Evolutionary conservation across 2,888 invertebrate species (phyloP), one percentile per base, ranked within the genome.

Genomic region (Drosophila bunnanda): DNA sequence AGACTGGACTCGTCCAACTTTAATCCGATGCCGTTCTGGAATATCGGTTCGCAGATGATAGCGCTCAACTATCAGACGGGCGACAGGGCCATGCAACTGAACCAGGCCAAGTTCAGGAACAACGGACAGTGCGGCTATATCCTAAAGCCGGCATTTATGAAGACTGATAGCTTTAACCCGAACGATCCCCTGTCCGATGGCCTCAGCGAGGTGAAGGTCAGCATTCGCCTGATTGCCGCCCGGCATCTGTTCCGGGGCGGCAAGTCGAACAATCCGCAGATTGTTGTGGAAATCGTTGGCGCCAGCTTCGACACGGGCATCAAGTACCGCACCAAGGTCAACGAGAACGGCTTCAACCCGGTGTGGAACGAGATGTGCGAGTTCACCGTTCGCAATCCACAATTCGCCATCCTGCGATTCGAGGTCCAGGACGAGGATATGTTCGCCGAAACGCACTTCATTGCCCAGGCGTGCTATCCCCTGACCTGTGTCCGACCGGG

Each of bases 1-100:
- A 94, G 99, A 55, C 95, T 99, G 60, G 99, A 99, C 90, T 99
- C 99, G 0, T 98, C 98, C 0, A 99, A 99, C 93, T 99, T 98
- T 92, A 97, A 97, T 93, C 99, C 99, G 0, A 94, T 97, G 8
- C 95, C 96, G 2, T 96, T 98, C 93, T 99, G 99, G 99, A 98
- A 98, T 92, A 95, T 95, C 13, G 99, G 98, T 1, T 97, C 97
- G 52, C 99, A 99, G 93, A 97, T 99, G 98, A 97, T 98, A 0
- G 99, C 99, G 0, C 93, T 99, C 5, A 99, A 99, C 93, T 99
- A 98, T 92, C 99, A 99, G 93, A 99, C 99, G 0, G 94, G 95
- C 72, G 99, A 99, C 91, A 97, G 97, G 89, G 94, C 97, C 13
- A 99, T 99, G 98, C 99, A 99, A 92, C 91, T 99, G 12, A 99